phyloP scores from a whole-genome alignment of 2,888 invertebrate species.

The Andrena camellia region DNA sequence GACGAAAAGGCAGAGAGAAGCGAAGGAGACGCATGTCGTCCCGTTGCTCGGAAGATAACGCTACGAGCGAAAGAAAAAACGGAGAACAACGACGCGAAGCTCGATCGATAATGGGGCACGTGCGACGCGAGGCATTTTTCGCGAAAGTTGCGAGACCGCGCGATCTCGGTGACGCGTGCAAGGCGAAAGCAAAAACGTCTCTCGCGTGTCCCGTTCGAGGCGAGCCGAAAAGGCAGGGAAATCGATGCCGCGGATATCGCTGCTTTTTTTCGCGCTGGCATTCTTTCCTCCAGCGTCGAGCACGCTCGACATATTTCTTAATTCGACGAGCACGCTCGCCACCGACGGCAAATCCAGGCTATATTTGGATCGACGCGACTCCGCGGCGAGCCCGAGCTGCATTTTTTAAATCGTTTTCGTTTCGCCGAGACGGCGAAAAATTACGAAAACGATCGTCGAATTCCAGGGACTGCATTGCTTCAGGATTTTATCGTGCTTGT shows the following conservation, averaged over 20 bases:
- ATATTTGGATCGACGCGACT: background rate
- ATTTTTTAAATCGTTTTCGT: conserved; percentile 3
- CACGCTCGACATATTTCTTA: conserved; percentile 20
- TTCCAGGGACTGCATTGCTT: no score
- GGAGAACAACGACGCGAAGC: background rate
- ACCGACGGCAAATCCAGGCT: background rate
- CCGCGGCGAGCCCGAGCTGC: background rate
- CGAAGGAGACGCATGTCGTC: no score
- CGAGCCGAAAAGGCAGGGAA: background rate
- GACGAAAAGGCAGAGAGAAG: background rate
- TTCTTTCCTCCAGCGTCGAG: conserved; percentile 1
- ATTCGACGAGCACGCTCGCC: background rate
- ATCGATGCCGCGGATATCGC: conserved; percentile 8
- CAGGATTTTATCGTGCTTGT: no score
- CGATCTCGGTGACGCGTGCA: background rate
- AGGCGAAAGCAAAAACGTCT: conserved; percentile 14
- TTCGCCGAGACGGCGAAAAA: background rate
- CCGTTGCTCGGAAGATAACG: background rate
- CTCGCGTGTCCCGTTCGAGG: background rate
- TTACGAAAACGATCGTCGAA: no score
- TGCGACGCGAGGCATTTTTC: conserved; percentile 14
- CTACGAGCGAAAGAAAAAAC: background rate
- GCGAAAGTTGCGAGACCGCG: conserved; percentile 25
- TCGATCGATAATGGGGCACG: background rate
- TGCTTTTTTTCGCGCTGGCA: background rate